These are phyloP conservation scores for Elegia similella DNA, from an alignment of 2,888 invertebrate genomes.

Conservation along the genomic window DNA sequence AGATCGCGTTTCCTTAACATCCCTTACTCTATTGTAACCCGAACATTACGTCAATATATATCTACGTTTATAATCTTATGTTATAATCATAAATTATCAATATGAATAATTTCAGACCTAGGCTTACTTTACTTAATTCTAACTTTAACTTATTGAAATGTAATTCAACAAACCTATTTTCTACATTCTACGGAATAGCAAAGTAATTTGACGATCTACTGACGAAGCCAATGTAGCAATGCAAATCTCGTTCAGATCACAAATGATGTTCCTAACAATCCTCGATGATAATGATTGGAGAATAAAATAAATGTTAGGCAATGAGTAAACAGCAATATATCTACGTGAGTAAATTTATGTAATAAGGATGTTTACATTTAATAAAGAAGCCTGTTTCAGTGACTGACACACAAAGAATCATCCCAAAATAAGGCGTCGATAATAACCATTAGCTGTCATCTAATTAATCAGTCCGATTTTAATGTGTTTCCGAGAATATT, in stretches of 20 bases:
- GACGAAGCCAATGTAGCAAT: background rate
- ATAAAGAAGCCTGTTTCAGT: constrained; percentile 65
- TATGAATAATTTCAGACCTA: constrained; percentile 32
- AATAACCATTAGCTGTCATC: constrained; percentile 16
- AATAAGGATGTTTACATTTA: background rate
- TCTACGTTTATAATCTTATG: constrained; percentile 33
- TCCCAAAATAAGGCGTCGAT: constrained; percentile 7
- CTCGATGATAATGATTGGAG: background rate
- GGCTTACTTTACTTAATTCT: constrained; percentile 34
- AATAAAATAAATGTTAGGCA: background rate
- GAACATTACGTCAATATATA: constrained; percentile 28
- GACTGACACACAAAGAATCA: constrained; percentile 32
- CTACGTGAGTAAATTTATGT: background rate
- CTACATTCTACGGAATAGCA: background rate
- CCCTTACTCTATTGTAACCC: constrained; percentile 35
- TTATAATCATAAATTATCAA: constrained; percentile 30
- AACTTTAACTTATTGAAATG: constrained; percentile 34
- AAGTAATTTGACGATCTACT: constrained; percentile 1
- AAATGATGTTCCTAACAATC: background rate
- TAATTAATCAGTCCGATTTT: constrained; percentile 21
- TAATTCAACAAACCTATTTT: constrained; percentile 8
- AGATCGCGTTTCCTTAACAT: constrained; percentile 32
- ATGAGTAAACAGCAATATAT: constrained; percentile 29
- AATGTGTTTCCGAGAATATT: constrained; percentile 19
- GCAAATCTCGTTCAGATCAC: background rate